Percentiles rank a stretch among this genome's conserved stretches.
phyloP scores from a whole-genome alignment of 2,797 vertebrate genomes.

The Myotis vivesi region DNA sequence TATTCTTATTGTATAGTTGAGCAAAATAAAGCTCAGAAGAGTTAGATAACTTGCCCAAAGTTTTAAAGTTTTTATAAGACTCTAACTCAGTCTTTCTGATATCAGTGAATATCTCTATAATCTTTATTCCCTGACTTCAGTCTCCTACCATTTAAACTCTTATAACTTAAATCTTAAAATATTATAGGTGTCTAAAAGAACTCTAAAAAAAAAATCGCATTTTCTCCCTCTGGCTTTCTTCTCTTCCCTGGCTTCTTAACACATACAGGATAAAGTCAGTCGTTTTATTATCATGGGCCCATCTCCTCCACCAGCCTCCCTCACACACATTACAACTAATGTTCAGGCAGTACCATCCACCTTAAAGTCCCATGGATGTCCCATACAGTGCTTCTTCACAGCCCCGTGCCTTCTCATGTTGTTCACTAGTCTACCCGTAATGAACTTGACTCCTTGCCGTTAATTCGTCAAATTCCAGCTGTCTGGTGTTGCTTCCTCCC shows the following conservation, averaged over 20 bases:
- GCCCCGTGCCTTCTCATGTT: neutral
- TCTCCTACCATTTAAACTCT: neutral
- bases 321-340: neutral
- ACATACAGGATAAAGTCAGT: neutral
- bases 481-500: neutral
- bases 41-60: neutral
- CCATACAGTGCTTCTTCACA: neutral
- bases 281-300: neutral
- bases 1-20: neutral
- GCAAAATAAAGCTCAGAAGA: neutral
- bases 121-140: neutral
- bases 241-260: neutral
- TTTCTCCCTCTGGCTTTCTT: neutral
- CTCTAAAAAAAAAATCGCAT: neutral
- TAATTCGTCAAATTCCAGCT: neutral
- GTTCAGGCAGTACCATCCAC: neutral
- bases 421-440: neutral
- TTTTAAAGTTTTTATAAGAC: neutral
- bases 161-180: neutral
- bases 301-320: rapidly evolving
- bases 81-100: neutral
- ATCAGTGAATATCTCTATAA: neutral
- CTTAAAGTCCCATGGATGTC: neutral
- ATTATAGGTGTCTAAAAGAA: conserved; percentile 1
- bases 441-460: neutral